Percentiles rank a stretch among this genome's conserved stretches.
These are phyloP conservation scores for Dicyrtoma fusca DNA, from an alignment of 2,888 invertebrate genomes.

Conservation along the genomic window DNA sequence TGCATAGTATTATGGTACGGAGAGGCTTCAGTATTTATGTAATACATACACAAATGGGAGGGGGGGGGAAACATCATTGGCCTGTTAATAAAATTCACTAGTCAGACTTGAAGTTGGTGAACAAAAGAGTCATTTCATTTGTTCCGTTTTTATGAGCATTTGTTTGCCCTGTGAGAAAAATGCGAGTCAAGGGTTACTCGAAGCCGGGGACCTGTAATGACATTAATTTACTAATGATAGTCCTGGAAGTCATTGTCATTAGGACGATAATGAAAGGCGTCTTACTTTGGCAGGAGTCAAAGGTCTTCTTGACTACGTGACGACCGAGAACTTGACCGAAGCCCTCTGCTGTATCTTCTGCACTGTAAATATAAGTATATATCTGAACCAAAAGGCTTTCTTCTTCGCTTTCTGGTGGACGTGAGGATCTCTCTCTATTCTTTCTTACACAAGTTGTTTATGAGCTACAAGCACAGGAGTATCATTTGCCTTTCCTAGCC, in stretches of 20 bases:
- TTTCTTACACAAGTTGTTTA: no score
- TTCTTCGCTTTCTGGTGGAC: not conserved
- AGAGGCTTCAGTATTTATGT: no score
- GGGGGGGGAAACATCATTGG: not conserved
- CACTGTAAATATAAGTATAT: not conserved
- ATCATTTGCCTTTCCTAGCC: no score
- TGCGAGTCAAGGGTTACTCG: conserved; percentile 30
- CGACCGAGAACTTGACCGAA: conserved; percentile 17
- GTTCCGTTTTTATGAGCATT: conserved; percentile 31
- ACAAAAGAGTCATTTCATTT: conserved; percentile 38
- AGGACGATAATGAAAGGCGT: conserved; percentile 46
- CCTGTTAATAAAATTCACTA: conserved; percentile 4
- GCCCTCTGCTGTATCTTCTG: not conserved
- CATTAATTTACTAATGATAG: conserved; percentile 57
- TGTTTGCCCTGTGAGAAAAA: conserved; percentile 32
- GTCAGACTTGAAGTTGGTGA: conserved; percentile 7
- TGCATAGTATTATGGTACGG: no score
- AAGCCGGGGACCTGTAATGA: conserved; percentile 48
- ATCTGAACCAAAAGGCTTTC: not conserved
- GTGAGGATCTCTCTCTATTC: not conserved
- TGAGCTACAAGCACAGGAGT: no score
- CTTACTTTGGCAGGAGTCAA: conserved; percentile 40
- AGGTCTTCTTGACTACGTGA: conserved; percentile 26
- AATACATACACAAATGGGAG: no score
- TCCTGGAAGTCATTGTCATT: conserved; percentile 44